A percentile compares a stretch with the other conserved stretches of the same genome.
Conservation (phyloP, 2,888 invertebrate genomes). For the Ormia ochracea region DNA sequence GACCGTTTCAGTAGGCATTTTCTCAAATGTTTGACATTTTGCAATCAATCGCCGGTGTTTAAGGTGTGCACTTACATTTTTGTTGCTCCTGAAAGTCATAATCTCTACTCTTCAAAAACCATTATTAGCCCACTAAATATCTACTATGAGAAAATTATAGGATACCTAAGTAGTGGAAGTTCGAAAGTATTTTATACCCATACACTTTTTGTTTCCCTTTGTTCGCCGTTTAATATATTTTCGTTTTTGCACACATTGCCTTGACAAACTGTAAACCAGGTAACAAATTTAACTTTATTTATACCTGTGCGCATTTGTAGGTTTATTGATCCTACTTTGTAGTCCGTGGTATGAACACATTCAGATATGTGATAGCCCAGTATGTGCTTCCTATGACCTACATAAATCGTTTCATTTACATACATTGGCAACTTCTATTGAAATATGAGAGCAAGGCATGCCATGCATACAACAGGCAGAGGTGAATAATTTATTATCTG, state of each 20-base stretch:
- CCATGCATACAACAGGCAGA: not conserved
- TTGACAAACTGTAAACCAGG: not conserved
- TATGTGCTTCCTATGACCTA: not conserved
- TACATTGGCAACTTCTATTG: not conserved
- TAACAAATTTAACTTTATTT: not conserved
- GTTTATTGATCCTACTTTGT: constrained; percentile 36
- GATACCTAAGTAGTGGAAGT: too few species aligned
- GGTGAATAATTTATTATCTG: not conserved
- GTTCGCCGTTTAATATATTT: too few species aligned
- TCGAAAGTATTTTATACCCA: too few species aligned
- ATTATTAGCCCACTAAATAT: too few species aligned
- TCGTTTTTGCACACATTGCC: not conserved
- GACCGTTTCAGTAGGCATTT: too few species aligned
- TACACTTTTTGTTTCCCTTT: too few species aligned
- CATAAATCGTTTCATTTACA: constrained; percentile 2
- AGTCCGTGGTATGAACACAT: not conserved
- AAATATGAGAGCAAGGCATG: not conserved
- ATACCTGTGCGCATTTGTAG: not conserved
- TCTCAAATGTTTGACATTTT: too few species aligned
- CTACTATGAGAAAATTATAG: too few species aligned
- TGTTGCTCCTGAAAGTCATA: too few species aligned
- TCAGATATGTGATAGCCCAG: not conserved
- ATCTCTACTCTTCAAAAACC: too few species aligned
- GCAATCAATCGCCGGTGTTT: too few species aligned
- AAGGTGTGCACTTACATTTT: too few species aligned